Percentiles rank a stretch among this genome's conserved stretches.
Conservation (phyloP, 1,140 invertebrate species). For the Lamellibrachia luymesi region DNA sequence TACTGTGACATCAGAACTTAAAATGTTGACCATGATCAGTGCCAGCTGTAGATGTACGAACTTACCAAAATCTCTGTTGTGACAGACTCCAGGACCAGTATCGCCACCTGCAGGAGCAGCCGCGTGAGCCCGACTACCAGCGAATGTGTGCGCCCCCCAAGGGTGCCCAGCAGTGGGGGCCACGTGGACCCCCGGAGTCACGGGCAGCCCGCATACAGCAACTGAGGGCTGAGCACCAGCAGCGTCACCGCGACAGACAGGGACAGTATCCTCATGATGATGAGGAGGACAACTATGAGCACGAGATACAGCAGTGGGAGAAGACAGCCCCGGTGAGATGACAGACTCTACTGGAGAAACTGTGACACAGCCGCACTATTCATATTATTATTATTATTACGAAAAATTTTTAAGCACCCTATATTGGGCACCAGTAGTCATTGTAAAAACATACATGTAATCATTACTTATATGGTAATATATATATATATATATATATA, state of each 20-base stretch:
- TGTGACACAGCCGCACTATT: background rate
- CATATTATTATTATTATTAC: background rate
- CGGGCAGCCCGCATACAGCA: slow-evolving; percentile 62
- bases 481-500: too few relatives aligned
- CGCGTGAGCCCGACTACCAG: slow-evolving; percentile 33
- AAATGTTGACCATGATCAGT: too few relatives aligned
- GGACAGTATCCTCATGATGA: slow-evolving; percentile 58
- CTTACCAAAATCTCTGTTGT: slow-evolving; percentile 10
- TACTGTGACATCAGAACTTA: too few relatives aligned
- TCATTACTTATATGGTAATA: too few relatives aligned
- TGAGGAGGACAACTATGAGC: slow-evolving; percentile 24
- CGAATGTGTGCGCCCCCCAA: slow-evolving; percentile 20
- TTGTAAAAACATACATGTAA: background rate
- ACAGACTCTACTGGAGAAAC: background rate
- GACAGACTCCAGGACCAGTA: slow-evolving; percentile 58
- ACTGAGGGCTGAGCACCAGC: slow-evolving; percentile 61
- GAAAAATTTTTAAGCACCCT: background rate
- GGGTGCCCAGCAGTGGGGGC: slow-evolving; percentile 39
- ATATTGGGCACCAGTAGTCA: background rate
- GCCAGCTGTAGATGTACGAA: too few relatives aligned
- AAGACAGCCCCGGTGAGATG: slow-evolving; percentile 3
- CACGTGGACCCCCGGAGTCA: slow-evolving; percentile 31
- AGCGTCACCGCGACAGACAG: slow-evolving; percentile 60
- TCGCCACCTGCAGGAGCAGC: slow-evolving; percentile 52
- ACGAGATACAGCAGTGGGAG: slow-evolving; percentile 7